Evolutionary conservation across 2,888 invertebrate species (phyloP), one percentile per base, ranked within the genome.

Genomic region (Hydrotaea cyrtoneurina): DNA sequence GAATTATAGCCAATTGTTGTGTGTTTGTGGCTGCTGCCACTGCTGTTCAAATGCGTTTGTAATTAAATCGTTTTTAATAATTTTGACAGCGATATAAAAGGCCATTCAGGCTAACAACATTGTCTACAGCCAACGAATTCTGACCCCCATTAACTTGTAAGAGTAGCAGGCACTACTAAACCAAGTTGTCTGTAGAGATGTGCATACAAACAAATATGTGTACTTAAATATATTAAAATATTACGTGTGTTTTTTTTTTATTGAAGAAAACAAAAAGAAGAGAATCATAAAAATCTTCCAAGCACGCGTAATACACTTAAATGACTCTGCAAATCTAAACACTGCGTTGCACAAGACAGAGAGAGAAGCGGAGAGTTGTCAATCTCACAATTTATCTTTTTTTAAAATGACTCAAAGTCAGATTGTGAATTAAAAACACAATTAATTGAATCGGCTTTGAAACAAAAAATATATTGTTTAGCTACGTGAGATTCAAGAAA

Each of bases 61-160:
- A 23, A 55, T 55, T 55, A 55, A 55, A 21, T 55, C 15, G 59
- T 59, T 59, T 59, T 23, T 39, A 50, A 72, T 80, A 71, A 26
- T 59, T 71, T 71, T 53, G 71, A 53, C 53, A 50, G 71, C 71
- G 26, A 71, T 53, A 71, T 53, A 53, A 53, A 50, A 53, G 50
- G 71, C 23, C 31, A 71, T 31, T 26, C 26, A 21, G 23, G 50
- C 15, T 50, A 50, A 71, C 23, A n/a, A 10, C 46, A 71, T 15
- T 23, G 13, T 2, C 15, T 13, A 66, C 43, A 66, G n/a, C 11
- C 43, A 39, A 39, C 7, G 26, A 71, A 71, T 53, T 15, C 50
- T 71, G 71, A 39, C 59, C 73, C 59, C 73, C 73, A 74, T 74
- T 74, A 74, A 74, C 55, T 55, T 15, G 53, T 23, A 23, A 69